These are phyloP conservation scores for Miniopterus natalensis DNA, from an alignment of 2,113 vertebrate genomes.

Conservation along the genomic window DNA sequence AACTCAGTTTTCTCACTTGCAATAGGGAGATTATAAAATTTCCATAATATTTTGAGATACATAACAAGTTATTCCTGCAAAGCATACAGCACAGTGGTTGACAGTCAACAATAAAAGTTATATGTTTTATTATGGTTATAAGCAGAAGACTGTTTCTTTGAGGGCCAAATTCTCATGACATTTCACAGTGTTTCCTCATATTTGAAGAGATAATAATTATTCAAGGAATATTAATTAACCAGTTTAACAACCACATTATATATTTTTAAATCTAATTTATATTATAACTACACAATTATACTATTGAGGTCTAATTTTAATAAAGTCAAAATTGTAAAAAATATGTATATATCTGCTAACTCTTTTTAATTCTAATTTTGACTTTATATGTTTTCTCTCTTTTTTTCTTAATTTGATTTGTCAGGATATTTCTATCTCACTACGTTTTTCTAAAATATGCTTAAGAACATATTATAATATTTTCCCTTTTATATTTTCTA, in stretches of 20 bases:
- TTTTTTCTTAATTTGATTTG: background rate
- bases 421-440: background rate
- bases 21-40: background rate
- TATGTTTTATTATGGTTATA: background rate
- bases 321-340: background rate
- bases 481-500: background rate
- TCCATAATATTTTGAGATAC: background rate
- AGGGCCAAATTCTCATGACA: background rate
- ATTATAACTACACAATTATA: background rate
- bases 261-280: background rate
- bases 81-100: background rate
- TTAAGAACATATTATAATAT: background rate
- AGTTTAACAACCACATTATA: background rate
- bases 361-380: background rate
- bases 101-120: background rate
- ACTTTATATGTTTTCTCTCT: background rate
- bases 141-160: background rate
- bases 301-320: background rate
- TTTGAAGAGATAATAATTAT: background rate
- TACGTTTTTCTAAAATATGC: background rate
- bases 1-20: background rate
- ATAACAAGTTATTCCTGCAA: background rate
- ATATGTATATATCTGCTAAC: background rate
- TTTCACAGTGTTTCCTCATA: background rate
- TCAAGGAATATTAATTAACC: background rate